Base-by-base conservation (phyloP, 2,113 vertebrate genomes). In the Perognathus longimembris region DNA sequence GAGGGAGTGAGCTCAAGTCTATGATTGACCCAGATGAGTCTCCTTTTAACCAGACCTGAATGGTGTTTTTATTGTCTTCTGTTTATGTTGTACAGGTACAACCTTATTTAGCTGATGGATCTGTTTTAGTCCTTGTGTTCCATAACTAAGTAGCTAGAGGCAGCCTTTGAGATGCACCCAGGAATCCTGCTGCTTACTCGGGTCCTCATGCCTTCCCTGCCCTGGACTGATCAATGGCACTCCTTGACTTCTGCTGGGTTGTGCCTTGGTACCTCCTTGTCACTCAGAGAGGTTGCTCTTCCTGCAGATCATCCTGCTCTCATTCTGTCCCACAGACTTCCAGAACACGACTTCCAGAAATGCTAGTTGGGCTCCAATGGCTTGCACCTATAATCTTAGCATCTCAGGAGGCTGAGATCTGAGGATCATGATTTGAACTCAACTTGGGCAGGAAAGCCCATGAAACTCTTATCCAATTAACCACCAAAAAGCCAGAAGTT, bases 111-210 rank as follows among this genome's bases (percentile, higher is more conserved):
- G 20, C 26, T 76, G 22, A 32, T 14, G 0, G 24, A 32, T 30
- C 50, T 69, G 21, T 36, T 69, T 86, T 20, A 14, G n/a, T 69
- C 17, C 76, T 82, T 63, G 38, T 0, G 22, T 36, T 22, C 40
- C 6, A 10, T 21, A 14, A 24, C 42, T 38, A 15, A 63, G 30
- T 83, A 64, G 45, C n/a, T 5, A 67, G 61, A 45, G 28, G 4
- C 50, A 69, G 57, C 7, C 40, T 82, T 75, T 7, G 0, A 6
- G 42, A 32, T 66, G 32, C 6, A 6, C 61, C 45, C 30, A 7
- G 3, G 28, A 73, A 6, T 32, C 6, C 17, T 0, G 9, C 11
- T 24, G 42, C n/a, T 34, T 10, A 0, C 32, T 30, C 6, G 21
- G 21, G 7, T 32, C 12, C 11, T 86, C 12, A 15, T 10, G 71